These are phyloP conservation scores for Tribolium madens DNA, from an alignment of 1,140 invertebrate genomes.

Conservation along the genomic window DNA sequence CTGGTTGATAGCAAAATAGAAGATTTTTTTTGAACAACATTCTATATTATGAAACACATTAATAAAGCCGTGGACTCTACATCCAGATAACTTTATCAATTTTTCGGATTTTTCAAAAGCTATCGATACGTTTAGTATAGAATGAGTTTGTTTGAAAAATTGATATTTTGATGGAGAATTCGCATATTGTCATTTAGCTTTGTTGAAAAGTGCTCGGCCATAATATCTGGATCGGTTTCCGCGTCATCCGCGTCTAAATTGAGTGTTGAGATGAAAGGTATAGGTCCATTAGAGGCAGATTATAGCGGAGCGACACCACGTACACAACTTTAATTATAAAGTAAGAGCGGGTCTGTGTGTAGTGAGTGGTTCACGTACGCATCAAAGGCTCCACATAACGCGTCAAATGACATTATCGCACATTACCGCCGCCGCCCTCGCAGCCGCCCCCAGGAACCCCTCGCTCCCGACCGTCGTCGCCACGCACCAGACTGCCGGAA, in stretches of 20 bases:
- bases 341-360: conserved; percentile 51
- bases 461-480: neutral
- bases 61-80: no score
- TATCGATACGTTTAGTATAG: no score
- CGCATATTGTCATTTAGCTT: neutral
- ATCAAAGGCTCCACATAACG: conserved; percentile 57
- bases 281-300: conserved; percentile 57
- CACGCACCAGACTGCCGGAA: conserved; percentile 15
- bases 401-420: conserved; percentile 58
- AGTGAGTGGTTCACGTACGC: conserved; percentile 47
- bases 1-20: no score
- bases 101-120: no score
- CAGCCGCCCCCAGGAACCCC: conserved; percentile 39
- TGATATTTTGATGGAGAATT: no score
- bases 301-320: conserved; percentile 52
- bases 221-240: conserved; percentile 16
- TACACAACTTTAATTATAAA: conserved; percentile 58
- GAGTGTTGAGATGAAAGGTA: conserved; percentile 57
- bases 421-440: conserved; percentile 52
- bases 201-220: neutral
- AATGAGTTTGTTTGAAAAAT: no score
- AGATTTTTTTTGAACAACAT: no score
- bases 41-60: no score
- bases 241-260: conserved; percentile 49
- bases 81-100: no score